Base-by-base conservation (phyloP, 1,140 invertebrate genomes). In the Pantala flavescens region DNA sequence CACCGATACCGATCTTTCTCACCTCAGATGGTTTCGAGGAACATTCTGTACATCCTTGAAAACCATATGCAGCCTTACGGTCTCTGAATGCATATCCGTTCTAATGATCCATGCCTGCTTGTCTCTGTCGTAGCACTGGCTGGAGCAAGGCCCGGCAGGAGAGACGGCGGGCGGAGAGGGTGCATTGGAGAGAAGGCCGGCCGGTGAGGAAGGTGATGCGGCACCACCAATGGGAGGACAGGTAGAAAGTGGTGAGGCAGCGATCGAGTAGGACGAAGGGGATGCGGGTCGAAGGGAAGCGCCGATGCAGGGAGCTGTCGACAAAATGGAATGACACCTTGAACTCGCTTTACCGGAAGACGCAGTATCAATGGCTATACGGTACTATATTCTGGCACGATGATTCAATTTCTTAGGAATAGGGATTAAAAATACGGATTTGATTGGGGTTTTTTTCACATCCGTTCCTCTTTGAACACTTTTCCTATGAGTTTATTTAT, bases 1-100 rank as follows among this genome's bases (percentile, higher is more conserved):
- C n/a, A n/a, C n/a, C n/a, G n/a, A n/a, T n/a, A n/a, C 2, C 28
- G 9, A 16, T 55, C 21, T 36, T 23, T 43, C 75, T 76, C 76
- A 88, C 86, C 89, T 88, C 36, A 92, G 83, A 82, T 94, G 93
- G 81, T 93, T 94, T 43, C 92, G 83, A 0, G 93, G 93, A 19
- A 95, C 92, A 78, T 93, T 91, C 78, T 92, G 90, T 23, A 95
- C 90, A 79, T 95, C 93, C 73, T 92, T 91, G 84, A 93, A 95
- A 75, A 93, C 89, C 80, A 95, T 87, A 73, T 91, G 89, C 19
- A 96, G 84, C 36, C 90, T 84, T 28, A 94, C 88, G 7, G 88
- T 90, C 77, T 94, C 91, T 0, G 90, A 91, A 78, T 93, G 91
- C 12, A 91, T 87, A 80, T 95, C 93, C 10, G 90, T 89, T 76